These are phyloP conservation scores for Scaptodrosophila lebanonensis DNA, from an alignment of 1,140 invertebrate genomes.

Conservation along the genomic window DNA sequence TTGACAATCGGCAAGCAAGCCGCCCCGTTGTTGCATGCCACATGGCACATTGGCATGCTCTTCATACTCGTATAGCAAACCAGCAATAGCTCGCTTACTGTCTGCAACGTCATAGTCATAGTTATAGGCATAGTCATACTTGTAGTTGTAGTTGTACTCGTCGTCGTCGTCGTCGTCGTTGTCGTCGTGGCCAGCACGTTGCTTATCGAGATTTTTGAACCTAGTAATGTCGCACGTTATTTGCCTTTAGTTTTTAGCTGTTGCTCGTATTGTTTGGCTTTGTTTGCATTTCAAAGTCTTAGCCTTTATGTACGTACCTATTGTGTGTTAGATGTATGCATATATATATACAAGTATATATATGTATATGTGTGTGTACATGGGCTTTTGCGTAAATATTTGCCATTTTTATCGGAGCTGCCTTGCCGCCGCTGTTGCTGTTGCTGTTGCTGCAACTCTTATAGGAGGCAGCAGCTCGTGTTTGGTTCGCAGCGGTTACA, in stretches of 20 bases:
- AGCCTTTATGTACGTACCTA: no score
- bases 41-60: slow-evolving; percentile 32
- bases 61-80: slow-evolving; percentile 44
- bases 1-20: neutral
- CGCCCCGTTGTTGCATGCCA: slow-evolving; percentile 25
- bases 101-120: no score
- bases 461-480: no score
- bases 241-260: neutral
- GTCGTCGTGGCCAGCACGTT: slow-evolving; percentile 15
- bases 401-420: slow-evolving; percentile 29
- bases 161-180: slow-evolving; percentile 6
- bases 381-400: slow-evolving; percentile 45
- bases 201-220: slow-evolving; percentile 41
- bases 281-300: slow-evolving; percentile 22
- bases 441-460: slow-evolving; percentile 12
- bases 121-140: no score
- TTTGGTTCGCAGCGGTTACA: no score
- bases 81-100: no score
- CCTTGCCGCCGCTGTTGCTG: slow-evolving; percentile 19
- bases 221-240: slow-evolving; percentile 1
- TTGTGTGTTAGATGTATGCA: no score
- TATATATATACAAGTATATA: no score
- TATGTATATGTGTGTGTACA: no score
- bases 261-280: neutral
- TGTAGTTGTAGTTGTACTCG: no score